phyloP scores from a whole-genome alignment of 2,113 vertebrate species.

The Cranoglanis bouderius region DNA sequence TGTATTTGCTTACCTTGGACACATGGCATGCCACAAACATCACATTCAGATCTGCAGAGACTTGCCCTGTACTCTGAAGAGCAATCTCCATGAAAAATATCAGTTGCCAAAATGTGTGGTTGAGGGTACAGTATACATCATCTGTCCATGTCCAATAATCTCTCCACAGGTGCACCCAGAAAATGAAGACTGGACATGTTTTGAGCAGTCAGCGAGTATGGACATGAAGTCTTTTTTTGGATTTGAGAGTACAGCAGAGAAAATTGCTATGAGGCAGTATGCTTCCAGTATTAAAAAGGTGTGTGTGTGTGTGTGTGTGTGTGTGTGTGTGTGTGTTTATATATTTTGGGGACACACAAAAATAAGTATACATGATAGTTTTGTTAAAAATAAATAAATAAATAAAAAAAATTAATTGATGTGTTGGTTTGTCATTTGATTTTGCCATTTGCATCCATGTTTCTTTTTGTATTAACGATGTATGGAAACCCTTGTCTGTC shows the following conservation, averaged over 20 bases:
- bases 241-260: conserved; percentile 95
- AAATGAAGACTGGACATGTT: conserved; percentile 97
- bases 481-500: not conserved
- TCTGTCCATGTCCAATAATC: not conserved
- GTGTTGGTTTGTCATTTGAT: not conserved
- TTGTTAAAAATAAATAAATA: not conserved
- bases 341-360: not conserved
- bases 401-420: too few species aligned
- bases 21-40: not conserved
- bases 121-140: not conserved
- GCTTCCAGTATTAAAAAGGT: conserved; percentile 95
- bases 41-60: not conserved
- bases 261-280: conserved; percentile 96
- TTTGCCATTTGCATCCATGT: not conserved
- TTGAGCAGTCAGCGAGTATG: conserved; percentile 92
- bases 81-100: not conserved
- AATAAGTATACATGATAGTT: not conserved
- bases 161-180: conserved; percentile 89
- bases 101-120: not conserved
- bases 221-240: conserved; percentile 99
- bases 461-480: not conserved
- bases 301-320: conserved; percentile 9
- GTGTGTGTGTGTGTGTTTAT: not conserved
- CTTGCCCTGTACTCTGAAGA: not conserved
- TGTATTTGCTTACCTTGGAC: not conserved